Evolutionary conservation across 2,888 invertebrate genomes (phyloP).

Genomic region (Polydesmus complanatus): DNA sequence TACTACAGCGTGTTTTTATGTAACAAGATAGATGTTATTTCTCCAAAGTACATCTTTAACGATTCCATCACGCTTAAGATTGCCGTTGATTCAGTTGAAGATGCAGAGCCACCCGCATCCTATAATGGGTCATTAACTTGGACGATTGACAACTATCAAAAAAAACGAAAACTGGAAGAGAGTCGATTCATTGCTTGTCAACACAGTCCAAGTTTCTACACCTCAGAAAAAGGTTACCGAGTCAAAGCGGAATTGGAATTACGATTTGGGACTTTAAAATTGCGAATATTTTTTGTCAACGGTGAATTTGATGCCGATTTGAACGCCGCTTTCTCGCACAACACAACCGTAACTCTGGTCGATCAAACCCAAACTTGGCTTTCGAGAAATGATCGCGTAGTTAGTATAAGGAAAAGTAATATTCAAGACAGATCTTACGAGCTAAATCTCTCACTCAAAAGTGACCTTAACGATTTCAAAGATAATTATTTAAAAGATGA

Average conservation of each 20-base stretch:
- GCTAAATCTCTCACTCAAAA: neutral
- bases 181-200: neutral
- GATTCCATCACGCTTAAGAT: neutral
- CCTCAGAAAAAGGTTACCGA: neutral
- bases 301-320: neutral
- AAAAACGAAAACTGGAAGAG: neutral
- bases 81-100: neutral
- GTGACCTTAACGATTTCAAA: neutral
- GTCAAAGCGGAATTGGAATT: neutral
- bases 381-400: neutral
- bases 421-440: neutral
- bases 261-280: neutral
- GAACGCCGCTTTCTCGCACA: neutral
- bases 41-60: neutral
- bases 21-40: neutral
- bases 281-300: neutral
- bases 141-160: neutral
- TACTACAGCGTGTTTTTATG: neutral
- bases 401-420: neutral
- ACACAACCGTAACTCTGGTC: neutral
- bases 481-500: neutral
- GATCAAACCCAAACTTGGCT: neutral
- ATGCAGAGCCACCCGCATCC: neutral
- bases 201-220: neutral
- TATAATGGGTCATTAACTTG: neutral